Evolutionary conservation across 2,113 vertebrate genomes (phyloP), one percentile per base, ranked within the genome.

Genomic region (Muscicapa adusta): DNA sequence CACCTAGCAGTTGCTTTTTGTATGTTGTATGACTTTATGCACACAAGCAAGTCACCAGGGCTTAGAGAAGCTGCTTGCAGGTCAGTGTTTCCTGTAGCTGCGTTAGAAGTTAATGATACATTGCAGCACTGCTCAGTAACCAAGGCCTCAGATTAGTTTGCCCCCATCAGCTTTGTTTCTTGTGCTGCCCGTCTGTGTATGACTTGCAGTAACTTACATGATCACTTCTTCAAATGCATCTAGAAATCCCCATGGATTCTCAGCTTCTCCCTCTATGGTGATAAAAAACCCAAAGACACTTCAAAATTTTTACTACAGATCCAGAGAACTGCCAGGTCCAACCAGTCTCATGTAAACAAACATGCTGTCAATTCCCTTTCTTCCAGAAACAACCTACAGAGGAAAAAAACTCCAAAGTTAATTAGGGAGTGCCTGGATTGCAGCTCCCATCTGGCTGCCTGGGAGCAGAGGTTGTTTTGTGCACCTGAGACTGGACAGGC

Each of bases 381-480:
- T 77, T 76, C 51, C 31, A 88, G 63, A 93, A 88, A 80, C 47
- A 94, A 80, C 48, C 31, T 61, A 71, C 36, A 47, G 40, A 96
- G 63, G 34, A 56, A 72, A 80, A 36, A 91, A 78, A 13, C 1
- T 2, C 23, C 14, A 4, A 90, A 96, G 61, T 91, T 88, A 94
- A 95, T 96, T 91, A 88, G 74, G 58, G 85, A 93, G 63, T 63
- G 88, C 56, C 56, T 57, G 75, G 85, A 91, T 83, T 85, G 75
- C 85, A 93, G 81, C 82, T 93, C 62, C 85, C 85, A 91, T 91
- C 91, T 94, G 93, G 85, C 82, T 95, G 85, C 82, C 43, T 84
- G 82, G 79, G 79, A 91, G 86, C 75, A 94, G 93, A 90, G 76
- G 89, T 85, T 94, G 74, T 38, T 82, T 26, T 67, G 54, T 60